phyloP scores from a whole-genome alignment of 1,140 invertebrate genomes.

The Saccostrea cuccullata region DNA sequence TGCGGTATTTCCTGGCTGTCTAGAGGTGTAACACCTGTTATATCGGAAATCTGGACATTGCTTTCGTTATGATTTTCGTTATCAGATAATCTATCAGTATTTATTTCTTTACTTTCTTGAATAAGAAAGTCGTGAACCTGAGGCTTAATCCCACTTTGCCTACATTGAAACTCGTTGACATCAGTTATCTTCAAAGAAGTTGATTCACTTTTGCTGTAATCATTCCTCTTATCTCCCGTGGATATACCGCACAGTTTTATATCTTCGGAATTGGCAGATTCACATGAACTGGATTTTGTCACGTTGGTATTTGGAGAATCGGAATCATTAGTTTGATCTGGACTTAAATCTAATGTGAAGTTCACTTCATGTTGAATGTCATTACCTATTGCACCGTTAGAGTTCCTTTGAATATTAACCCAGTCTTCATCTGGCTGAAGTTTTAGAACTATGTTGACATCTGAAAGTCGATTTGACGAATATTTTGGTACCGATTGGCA shows the following conservation, averaged over 20 bases:
- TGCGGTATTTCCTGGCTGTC: background rate
- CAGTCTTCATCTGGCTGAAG: background rate
- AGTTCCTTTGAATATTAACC: background rate
- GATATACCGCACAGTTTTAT: constrained; percentile 34
- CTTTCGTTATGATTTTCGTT: constrained; percentile 11
- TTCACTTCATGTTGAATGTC: constrained; percentile 16
- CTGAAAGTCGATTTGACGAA: constrained; percentile 10
- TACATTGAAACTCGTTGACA: constrained; percentile 23
- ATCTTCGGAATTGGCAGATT: constrained; percentile 34
- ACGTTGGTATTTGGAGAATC: constrained; percentile 25
- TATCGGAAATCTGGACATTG: background rate
- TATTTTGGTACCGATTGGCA: constrained; percentile 4
- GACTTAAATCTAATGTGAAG: background rate
- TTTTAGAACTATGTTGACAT: constrained; percentile 25
- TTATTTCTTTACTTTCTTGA: background rate
- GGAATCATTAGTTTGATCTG: constrained; percentile 21
- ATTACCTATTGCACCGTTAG: background rate
- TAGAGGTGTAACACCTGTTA: constrained; percentile 8
- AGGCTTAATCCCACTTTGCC: constrained; percentile 17
- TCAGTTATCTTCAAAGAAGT: constrained; percentile 6
- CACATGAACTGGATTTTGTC: constrained; percentile 23
- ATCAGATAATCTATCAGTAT: constrained; percentile 25
- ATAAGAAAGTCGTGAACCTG: background rate
- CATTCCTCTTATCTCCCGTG: constrained; percentile 11
- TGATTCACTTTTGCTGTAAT: constrained; percentile 36